phyloP scores from a whole-genome alignment of 2,888 invertebrate species.

The Watsonalla binaria region DNA sequence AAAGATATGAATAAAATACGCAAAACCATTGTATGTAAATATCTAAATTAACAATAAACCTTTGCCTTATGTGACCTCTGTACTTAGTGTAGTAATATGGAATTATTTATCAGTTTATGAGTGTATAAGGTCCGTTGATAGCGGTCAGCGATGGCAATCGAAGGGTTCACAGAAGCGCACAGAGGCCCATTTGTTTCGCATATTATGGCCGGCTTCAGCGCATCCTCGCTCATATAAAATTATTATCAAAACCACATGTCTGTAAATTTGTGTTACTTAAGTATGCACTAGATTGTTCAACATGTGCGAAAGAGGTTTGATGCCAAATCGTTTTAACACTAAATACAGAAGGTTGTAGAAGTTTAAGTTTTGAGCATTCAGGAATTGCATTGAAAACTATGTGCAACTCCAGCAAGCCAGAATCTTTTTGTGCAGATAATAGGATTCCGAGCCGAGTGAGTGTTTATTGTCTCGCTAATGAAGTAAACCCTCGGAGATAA shows the following conservation, averaged over 20 bases:
- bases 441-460: slow-evolving; percentile 4
- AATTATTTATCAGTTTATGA: slow-evolving; percentile 53
- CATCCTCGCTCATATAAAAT: slow-evolving; percentile 57
- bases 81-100: slow-evolving; percentile 30
- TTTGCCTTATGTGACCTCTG: slow-evolving; percentile 28
- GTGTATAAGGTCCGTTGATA: slow-evolving; percentile 39
- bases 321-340: no score
- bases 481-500: slow-evolving; percentile 22
- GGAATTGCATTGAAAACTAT: neutral
- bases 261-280: slow-evolving; percentile 2
- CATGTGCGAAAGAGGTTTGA: neutral
- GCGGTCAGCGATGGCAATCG: slow-evolving; percentile 51
- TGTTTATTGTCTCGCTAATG: slow-evolving; percentile 5
- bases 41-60: slow-evolving; percentile 17
- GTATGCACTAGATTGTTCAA: neutral
- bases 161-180: slow-evolving; percentile 67
- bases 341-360: no score
- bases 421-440: neutral
- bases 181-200: slow-evolving; percentile 58
- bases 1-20: slow-evolving; percentile 29
- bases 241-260: slow-evolving; percentile 71
- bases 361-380: neutral
- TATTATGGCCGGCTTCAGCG: slow-evolving; percentile 45
- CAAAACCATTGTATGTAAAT: slow-evolving; percentile 47
- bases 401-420: neutral